phyloP scores from a whole-genome alignment of 2,113 vertebrate genomes.

The Pitta sordida region DNA sequence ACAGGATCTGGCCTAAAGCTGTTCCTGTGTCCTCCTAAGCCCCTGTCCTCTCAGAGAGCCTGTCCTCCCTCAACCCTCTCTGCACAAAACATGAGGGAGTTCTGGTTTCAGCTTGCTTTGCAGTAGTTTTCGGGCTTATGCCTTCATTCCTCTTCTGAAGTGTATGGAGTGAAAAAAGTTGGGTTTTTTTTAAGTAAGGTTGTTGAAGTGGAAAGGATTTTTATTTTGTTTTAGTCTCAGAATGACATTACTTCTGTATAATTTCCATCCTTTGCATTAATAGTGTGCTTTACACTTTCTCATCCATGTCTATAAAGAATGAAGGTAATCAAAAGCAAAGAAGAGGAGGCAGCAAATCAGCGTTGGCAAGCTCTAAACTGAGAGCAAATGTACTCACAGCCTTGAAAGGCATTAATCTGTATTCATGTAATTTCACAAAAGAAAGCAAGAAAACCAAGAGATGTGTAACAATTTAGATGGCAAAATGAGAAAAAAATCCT shows the following conservation, averaged over 20 bases:
- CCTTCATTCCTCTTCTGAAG: not conserved
- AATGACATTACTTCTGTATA: not conserved
- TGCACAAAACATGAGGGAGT: not conserved
- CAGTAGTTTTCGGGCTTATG: not conserved
- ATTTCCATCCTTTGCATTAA: not conserved
- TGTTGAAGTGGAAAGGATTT: not conserved
- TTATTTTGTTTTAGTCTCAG: not conserved
- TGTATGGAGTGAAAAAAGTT: not conserved
- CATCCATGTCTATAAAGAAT: not conserved
- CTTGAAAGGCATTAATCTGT: not conserved
- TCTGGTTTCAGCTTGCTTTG: not conserved
- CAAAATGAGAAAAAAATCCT: not conserved
- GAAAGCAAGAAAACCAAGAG: not conserved
- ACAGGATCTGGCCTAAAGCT: not conserved
- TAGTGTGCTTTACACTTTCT: not conserved
- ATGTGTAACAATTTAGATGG: not conserved
- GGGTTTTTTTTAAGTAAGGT: not conserved
- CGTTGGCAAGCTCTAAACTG: not conserved
- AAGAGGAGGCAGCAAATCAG: not conserved
- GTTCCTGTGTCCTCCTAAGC: not conserved
- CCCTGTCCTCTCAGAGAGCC: not conserved
- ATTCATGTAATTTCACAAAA: not conserved
- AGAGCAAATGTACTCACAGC: not conserved
- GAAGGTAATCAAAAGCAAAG: not conserved
- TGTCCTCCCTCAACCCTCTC: not conserved